A percentile compares a stretch with the other conserved stretches of the same genome.
These are phyloP conservation scores for Aspiorhynchus laticeps DNA, from an alignment of 2,113 vertebrate species.

Conservation along the genomic window DNA sequence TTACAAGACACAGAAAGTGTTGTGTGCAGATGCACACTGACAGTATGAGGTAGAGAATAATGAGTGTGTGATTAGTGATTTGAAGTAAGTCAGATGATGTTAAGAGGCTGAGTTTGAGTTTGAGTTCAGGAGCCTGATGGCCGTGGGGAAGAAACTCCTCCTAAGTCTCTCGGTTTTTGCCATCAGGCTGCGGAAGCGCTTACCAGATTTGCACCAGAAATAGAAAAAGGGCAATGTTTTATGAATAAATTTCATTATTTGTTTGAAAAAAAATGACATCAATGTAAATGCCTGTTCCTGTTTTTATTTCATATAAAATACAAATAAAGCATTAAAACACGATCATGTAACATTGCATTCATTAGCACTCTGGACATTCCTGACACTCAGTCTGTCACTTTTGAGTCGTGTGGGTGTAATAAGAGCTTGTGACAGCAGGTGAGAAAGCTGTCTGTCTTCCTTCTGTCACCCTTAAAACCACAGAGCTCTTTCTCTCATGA, in stretches of 20 bases:
- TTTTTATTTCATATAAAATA: background rate
- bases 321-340: background rate
- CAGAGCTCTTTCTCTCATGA: background rate
- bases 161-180: no score
- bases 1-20: no score
- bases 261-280: background rate
- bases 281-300: background rate
- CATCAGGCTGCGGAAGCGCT: no score
- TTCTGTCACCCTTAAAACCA: background rate
- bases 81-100: no score
- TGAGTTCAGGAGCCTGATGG: no score
- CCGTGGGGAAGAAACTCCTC: no score
- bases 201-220: background rate
- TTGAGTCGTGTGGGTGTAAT: constrained; percentile 7
- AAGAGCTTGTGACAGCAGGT: background rate
- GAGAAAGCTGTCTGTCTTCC: background rate
- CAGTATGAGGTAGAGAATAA: no score
- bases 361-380: background rate
- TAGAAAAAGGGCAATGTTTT: background rate
- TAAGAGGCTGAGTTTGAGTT: no score
- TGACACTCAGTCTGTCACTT: constrained; percentile 13
- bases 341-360: background rate
- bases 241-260: background rate
- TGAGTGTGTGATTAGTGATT: no score
- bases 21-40: no score